Conservation (phyloP, 2,888 invertebrate species). For the Andrena chrysosceles region DNA sequence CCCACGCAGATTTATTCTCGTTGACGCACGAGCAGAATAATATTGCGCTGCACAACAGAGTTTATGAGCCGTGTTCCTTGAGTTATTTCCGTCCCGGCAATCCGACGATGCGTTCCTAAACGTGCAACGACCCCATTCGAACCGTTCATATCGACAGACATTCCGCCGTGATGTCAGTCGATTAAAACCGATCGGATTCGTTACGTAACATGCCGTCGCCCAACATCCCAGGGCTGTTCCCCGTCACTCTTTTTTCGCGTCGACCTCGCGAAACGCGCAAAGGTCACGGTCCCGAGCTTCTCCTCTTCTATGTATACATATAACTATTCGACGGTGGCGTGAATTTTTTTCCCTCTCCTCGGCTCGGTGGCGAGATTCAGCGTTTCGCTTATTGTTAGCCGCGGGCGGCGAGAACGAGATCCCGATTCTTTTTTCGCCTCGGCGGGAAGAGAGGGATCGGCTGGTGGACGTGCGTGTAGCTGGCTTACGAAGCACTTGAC, state of each 20-base stretch:
- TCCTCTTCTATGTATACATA: background rate
- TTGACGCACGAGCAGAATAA: constrained; percentile 57
- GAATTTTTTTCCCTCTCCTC: too few species aligned
- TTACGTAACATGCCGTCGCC: constrained; percentile 44
- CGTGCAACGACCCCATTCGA: constrained; percentile 79
- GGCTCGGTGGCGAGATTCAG: too few species aligned
- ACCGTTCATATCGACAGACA: constrained; percentile 65
- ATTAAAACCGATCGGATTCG: constrained; percentile 60
- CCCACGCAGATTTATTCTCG: constrained; percentile 56
- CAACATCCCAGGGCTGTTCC: background rate
- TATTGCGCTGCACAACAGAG: constrained; percentile 68
- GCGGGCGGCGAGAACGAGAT: background rate
- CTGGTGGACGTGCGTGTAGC: constrained; percentile 33
- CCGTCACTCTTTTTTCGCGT: background rate
- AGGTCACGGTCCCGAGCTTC: background rate
- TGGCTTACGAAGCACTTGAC: constrained; percentile 69
- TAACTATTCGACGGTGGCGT: too few species aligned
- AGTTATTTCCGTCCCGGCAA: constrained; percentile 79
- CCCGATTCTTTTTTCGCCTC: constrained; percentile 1
- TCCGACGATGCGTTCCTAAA: constrained; percentile 79
- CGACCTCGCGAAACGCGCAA: background rate
- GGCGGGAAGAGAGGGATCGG: constrained; percentile 9
- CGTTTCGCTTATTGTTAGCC: too few species aligned
- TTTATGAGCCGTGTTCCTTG: constrained; percentile 78
- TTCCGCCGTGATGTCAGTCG: constrained; percentile 59